Evolutionary conservation across 2,888 invertebrate genomes (phyloP).

Genomic region (Phorcus lineatus): DNA sequence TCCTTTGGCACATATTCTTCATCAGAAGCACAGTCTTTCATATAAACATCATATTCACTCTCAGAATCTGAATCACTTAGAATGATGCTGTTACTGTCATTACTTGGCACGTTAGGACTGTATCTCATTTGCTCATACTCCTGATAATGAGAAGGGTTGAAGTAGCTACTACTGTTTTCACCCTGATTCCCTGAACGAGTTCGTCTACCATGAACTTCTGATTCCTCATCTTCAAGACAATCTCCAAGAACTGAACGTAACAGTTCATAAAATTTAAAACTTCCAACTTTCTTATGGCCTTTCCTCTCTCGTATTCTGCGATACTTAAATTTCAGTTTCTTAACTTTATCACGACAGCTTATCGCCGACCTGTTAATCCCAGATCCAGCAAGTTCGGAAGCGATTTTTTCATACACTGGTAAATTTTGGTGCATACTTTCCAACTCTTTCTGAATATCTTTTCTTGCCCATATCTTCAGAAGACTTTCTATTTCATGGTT

Average conservation of each 20-base stretch:
- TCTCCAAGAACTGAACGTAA: background rate
- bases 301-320: background rate
- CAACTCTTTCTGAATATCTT: background rate
- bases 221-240: background rate
- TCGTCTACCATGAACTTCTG: no score
- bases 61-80: background rate
- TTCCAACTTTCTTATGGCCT: background rate
- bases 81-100: background rate
- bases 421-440: conserved; percentile 1
- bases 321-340: background rate
- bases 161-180: background rate
- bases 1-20: background rate
- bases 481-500: background rate
- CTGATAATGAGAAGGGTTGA: background rate
- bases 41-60: background rate
- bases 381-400: background rate
- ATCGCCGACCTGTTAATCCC: background rate
- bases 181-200: background rate
- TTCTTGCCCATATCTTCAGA: background rate
- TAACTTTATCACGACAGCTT: conserved; percentile 1
- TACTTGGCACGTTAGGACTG: background rate
- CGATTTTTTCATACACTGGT: background rate
- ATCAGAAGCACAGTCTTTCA: background rate
- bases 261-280: background rate
- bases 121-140: background rate